Percentiles rank a stretch among this genome's conserved stretches.
phyloP scores from a whole-genome alignment of 2,797 vertebrate genomes.

The Cirrhinus molitorella region DNA sequence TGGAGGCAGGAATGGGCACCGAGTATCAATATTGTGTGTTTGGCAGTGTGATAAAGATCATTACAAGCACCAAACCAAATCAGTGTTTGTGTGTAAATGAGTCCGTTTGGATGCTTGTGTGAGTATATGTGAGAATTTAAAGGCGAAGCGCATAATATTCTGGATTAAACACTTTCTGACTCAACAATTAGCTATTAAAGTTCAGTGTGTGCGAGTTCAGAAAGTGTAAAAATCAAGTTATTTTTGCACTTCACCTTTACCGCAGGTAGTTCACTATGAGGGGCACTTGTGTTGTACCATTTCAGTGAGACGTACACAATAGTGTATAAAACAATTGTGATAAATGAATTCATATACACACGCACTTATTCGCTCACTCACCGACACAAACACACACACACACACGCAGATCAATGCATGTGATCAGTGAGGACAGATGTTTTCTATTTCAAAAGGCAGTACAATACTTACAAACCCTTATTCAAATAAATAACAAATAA shows the following conservation, averaged over 20 bases:
- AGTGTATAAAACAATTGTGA: conserved; percentile 42
- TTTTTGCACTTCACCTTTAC: neutral
- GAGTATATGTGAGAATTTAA: neutral
- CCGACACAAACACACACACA: conserved; percentile 25
- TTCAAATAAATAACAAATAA: conserved; percentile 65
- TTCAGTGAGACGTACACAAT: conserved; percentile 26
- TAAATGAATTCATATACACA: conserved; percentile 17
- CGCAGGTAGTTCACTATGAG: conserved; percentile 12
- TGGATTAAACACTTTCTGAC: conserved; percentile 6
- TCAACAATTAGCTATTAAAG: neutral
- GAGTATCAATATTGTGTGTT: conserved; percentile 48
- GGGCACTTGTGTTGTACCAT: conserved; percentile 15
- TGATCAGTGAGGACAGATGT: conserved; percentile 43
- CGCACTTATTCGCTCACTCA: conserved; percentile 6
- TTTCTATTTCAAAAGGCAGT: conserved; percentile 59
- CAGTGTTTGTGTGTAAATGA: conserved; percentile 40
- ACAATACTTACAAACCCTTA: conserved; percentile 54
- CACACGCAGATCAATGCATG: conserved; percentile 17
- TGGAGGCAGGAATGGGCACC: conserved; percentile 44
- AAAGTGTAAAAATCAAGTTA: neutral
- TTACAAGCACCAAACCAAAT: conserved; percentile 56
- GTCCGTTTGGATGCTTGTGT: neutral
- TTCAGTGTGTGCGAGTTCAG: neutral
- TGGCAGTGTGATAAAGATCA: conserved; percentile 51
- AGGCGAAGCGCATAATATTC: neutral